Percentiles rank a stretch among this genome's conserved stretches.
Evolutionary conservation across 2,888 invertebrate species (phyloP).

Genomic region (Drosophila leonis): DNA sequence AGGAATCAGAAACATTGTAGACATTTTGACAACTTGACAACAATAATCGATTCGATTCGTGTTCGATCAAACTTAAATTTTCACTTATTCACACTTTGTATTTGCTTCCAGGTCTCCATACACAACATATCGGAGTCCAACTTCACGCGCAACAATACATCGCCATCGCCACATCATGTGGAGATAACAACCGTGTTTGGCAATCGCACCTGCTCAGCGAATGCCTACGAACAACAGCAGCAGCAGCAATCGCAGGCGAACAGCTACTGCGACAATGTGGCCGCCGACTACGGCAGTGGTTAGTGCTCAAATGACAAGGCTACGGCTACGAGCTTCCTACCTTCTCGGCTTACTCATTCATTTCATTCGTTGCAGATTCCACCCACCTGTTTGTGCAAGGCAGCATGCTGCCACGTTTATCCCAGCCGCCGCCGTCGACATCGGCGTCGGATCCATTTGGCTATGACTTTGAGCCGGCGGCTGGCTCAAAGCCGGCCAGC

Average conservation of each 20-base stretch:
- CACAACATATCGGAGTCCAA: conserved; percentile 85
- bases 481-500: conserved; percentile 86
- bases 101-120: conserved; percentile 83
- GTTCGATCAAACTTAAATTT: neutral
- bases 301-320: neutral
- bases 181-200: conserved; percentile 85
- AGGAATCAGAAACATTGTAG: neutral
- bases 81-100: neutral
- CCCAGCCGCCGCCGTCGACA: conserved; percentile 85
- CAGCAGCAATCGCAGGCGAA: conserved; percentile 51
- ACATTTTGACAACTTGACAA: neutral
- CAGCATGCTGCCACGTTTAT: conserved; percentile 88
- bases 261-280: conserved; percentile 76
- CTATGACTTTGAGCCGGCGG: conserved; percentile 92
- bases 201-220: conserved; percentile 69
- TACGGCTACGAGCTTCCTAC: too few relatives aligned
- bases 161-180: conserved; percentile 84
- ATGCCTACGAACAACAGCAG: conserved; percentile 74
- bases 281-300: conserved; percentile 78
- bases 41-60: neutral
- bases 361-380: conserved; percentile 79
- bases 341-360: too few relatives aligned
- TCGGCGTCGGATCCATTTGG: conserved; percentile 95
- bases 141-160: conserved; percentile 82
- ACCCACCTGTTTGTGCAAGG: conserved; percentile 92